phyloP scores from a whole-genome alignment of 2,888 invertebrate species.

The Tuberolachnus salignus region DNA sequence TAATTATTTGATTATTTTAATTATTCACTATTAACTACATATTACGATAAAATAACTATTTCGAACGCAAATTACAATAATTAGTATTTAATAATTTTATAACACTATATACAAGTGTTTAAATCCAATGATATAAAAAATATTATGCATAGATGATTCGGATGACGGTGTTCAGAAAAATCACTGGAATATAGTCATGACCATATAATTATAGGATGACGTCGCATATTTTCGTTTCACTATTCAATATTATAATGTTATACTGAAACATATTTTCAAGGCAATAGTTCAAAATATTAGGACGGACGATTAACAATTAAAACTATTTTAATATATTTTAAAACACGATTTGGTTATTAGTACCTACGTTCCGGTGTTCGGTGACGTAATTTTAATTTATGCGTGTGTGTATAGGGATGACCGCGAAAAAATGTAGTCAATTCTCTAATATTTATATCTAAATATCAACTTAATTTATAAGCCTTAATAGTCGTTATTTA shows the following conservation, averaged over 20 bases:
- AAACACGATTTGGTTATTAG: background rate
- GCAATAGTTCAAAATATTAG: background rate
- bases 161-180: no score
- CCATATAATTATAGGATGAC: constrained; percentile 22
- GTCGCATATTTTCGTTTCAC: constrained; percentile 6
- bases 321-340: background rate
- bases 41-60: no score
- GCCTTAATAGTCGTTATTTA: no score
- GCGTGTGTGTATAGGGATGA: background rate
- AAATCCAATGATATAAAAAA: no score
- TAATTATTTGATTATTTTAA: no score
- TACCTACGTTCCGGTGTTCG: background rate
- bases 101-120: no score
- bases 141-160: no score
- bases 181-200: constrained; percentile 22
- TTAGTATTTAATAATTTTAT: no score
- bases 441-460: background rate
- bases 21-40: no score
- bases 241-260: constrained; percentile 5
- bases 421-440: background rate
- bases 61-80: no score
- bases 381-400: background rate
- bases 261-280: constrained; percentile 5
- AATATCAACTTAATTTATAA: background rate
- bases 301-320: background rate